Evolutionary conservation across 2,888 invertebrate species (phyloP).

Genomic region (Hanleya hanleyi): DNA sequence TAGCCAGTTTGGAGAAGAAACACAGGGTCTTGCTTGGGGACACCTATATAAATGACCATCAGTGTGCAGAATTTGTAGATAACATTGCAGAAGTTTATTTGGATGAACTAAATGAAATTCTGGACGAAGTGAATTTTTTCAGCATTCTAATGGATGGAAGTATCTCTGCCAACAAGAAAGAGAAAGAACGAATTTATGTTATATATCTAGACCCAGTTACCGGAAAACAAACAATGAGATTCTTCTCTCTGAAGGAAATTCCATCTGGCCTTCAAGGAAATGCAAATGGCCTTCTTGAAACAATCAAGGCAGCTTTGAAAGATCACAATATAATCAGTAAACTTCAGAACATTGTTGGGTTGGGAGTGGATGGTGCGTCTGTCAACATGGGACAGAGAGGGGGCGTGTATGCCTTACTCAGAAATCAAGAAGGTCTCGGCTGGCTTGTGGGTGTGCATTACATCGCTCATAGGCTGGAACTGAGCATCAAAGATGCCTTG

Average conservation of each 20-base stretch:
- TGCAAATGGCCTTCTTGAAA: neutral
- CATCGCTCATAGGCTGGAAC: neutral
- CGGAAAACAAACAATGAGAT: neutral
- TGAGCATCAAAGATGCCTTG: neutral
- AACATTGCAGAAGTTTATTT: neutral
- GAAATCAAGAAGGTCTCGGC: neutral
- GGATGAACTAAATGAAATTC: neutral
- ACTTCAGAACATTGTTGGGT: neutral
- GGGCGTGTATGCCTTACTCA: neutral
- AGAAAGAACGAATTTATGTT: constrained; percentile 2
- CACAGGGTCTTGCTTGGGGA: too few species aligned
- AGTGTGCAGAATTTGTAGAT: too few species aligned
- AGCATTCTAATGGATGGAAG: neutral
- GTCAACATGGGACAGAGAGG: neutral
- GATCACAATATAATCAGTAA: neutral
- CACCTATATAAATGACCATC: too few species aligned
- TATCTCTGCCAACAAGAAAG: neutral
- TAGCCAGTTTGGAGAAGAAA: too few species aligned
- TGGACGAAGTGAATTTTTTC: neutral
- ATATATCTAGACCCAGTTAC: neutral
- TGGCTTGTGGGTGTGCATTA: neutral
- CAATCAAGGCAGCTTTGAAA: neutral
- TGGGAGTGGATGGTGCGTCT: neutral
- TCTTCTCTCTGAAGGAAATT: neutral
- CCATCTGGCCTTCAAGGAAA: neutral